A percentile compares a stretch with the other conserved stretches of the same genome.
phyloP scores from a whole-genome alignment of 2,888 invertebrate species.

The Nemurella pictetii region DNA sequence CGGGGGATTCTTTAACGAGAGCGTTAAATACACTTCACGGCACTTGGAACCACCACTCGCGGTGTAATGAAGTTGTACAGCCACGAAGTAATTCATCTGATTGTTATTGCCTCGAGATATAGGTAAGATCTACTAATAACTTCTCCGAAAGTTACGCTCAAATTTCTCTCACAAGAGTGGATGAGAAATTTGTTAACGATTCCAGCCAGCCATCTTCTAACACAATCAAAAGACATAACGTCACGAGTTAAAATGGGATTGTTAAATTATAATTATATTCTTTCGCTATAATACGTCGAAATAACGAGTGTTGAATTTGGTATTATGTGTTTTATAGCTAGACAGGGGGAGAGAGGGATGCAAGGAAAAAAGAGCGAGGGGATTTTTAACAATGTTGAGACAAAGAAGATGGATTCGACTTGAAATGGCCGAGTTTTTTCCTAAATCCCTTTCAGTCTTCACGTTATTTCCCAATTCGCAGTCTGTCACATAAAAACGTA shows the following conservation, averaged over 20 bases:
- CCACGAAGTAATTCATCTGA: slow-evolving; percentile 4
- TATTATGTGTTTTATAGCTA: neutral
- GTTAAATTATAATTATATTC: slow-evolving; percentile 26
- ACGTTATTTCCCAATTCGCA: slow-evolving; percentile 28
- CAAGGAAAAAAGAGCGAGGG: neutral
- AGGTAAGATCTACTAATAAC: neutral
- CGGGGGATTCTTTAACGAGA: neutral
- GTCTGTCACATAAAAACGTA: slow-evolving; percentile 32
- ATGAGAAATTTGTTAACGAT: neutral
- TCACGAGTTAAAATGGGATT: slow-evolving; percentile 7
- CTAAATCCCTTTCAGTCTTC: slow-evolving; percentile 23
- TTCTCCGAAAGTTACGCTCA: neutral
- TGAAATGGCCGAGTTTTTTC: slow-evolving; percentile 2
- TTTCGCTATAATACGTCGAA: slow-evolving; percentile 17
- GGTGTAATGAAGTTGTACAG: neutral
- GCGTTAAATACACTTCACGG: neutral
- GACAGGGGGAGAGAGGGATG: neutral
- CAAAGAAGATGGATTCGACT: slow-evolving; percentile 25
- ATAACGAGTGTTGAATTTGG: slow-evolving; percentile 19
- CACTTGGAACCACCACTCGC: neutral
- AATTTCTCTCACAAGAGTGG: neutral
- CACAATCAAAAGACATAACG: slow-evolving; percentile 9
- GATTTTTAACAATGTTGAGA: slow-evolving; percentile 20
- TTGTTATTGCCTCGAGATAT: neutral
- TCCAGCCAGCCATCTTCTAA: neutral